Evolutionary conservation across 2,888 invertebrate species (phyloP), one percentile per base, ranked within the genome.

Genomic region (Julus scandinavius): DNA sequence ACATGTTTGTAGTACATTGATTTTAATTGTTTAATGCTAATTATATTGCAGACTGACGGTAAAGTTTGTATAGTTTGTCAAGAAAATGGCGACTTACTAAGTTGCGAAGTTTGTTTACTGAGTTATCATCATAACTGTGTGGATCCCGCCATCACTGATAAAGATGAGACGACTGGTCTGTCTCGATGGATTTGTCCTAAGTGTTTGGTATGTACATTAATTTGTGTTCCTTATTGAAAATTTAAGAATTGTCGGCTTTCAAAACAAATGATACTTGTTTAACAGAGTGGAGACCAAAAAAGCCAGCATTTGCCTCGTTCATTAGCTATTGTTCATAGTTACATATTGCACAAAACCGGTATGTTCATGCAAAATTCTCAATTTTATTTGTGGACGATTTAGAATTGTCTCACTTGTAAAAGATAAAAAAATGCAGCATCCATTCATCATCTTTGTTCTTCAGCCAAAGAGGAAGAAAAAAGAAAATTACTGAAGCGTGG

Each of bases 331-430:
- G 89, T 89, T 40, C 89, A 89, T 86, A 54, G 89, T 29, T 89
- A 89, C 80, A 89, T 89, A 63, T 85, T 87, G 63, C 89, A 89
- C 49, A 89, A 89, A 88, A 85, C 89, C 45, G 89, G 89, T 89
- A 88, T 85, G 85, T 63, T n/a, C 7, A 6, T 63, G 63, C 63
- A 20, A 15, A 20, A 63, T 7, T 20, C 20, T 20, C 9, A 20
- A 11, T 20, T 0, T 20, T 5, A 63, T 63, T 63, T 63, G n/a
- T 63, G 63, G 4, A 20, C 20, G n/a, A 6, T 63, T 3, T 20
- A 63, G 6, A 63, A 3, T n/a, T n/a, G 5, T 63, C 15, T 63
- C 20, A n/a, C 63, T 50, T 50, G 13, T 1, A 63, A 63, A 20
- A n/a, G n/a, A n/a, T n/a, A n/a, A n/a, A n/a, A n/a, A n/a, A n/a